A percentile compares a stretch with the other conserved stretches of the same genome.
Evolutionary conservation across 1,140 invertebrate species (phyloP).

Genomic region (Procambarus virginalis): DNA sequence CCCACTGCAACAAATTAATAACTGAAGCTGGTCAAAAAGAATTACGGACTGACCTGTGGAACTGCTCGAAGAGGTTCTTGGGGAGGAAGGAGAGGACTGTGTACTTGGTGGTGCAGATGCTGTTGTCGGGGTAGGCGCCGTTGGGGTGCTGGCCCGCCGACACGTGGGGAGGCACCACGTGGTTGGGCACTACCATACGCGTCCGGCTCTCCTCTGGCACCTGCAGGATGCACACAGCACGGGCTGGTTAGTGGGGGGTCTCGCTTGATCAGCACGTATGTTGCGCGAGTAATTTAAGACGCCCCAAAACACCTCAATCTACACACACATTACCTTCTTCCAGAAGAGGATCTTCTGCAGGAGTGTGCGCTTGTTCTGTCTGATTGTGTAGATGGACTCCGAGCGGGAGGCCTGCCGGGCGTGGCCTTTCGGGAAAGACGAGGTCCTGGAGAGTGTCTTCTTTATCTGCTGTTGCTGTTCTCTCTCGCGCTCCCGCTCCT

Average conservation of each 20-base stretch:
- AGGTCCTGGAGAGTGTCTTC: slow-evolving; percentile 36
- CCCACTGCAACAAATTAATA: no score
- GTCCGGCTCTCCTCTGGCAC: slow-evolving; percentile 81
- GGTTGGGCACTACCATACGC: slow-evolving; percentile 86
- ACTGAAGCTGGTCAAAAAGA: no score
- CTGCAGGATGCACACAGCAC: slow-evolving; percentile 70
- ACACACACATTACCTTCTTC: slow-evolving; percentile 64
- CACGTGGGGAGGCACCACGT: slow-evolving; percentile 83
- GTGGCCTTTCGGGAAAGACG: slow-evolving; percentile 74
- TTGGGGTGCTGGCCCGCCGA: slow-evolving; percentile 88
- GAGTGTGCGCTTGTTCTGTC: slow-evolving; percentile 77
- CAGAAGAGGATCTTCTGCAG: slow-evolving; percentile 72
- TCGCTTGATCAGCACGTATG: no score
- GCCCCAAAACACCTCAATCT: not conserved
- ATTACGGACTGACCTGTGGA: slow-evolving; percentile 81
- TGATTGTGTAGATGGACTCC: slow-evolving; percentile 90
- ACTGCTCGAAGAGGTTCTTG: slow-evolving; percentile 98
- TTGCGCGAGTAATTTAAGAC: no score
- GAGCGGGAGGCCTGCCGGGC: slow-evolving; percentile 81
- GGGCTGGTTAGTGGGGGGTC: no score
- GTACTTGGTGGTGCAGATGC: slow-evolving; percentile 96
- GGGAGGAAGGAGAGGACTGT: slow-evolving; percentile 94
- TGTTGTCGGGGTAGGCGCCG: slow-evolving; percentile 84
- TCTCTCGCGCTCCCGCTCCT: slow-evolving; percentile 70
- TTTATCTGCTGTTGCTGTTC: slow-evolving; percentile 10